Base-by-base conservation (phyloP, 2,113 vertebrate species). In the Junco hyemalis region DNA sequence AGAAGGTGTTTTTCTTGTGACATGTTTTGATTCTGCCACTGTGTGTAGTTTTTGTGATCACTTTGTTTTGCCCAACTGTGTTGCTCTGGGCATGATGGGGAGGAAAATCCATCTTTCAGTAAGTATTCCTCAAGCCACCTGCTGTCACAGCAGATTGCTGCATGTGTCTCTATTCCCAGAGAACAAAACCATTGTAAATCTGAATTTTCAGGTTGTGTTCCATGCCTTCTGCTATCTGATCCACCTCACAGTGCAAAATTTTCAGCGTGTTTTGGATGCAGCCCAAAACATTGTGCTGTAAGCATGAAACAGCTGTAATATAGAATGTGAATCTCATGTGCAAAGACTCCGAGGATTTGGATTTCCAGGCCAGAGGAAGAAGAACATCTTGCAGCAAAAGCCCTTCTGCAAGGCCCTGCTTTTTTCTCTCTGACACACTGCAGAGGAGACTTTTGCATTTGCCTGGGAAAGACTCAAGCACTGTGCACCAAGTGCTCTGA, bases 101-200 rank as follows among this genome's bases (percentile, higher is more conserved):
- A 92, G 72, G 76, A 95, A 94, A 94, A 96, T 94, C 80, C 72
- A 73, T 96, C 88, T 94, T 88, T 71, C 76, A 36, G 56, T 78
- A 96, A 94, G 63, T 91, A 40, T 60, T 94, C 44, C 72, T 93
- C 64, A 83, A 93, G 44, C 87, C 56, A 83, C 90, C 71, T 88
- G 81, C 93, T 89, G 84, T 90, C 90, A 71, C 79, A 90, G 82
- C 93, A 94, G 88, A 88, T 90, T 94, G 79, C 57, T 86, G 63
- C 2, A 1, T 5, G 6, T 35, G 11, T 90, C 54, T 90, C 47
- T 70, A 2, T 70, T 80, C 44, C 71, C 76, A 44, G 73, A 83
- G 74, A 93, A 19, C 36, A 73, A 71, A 95, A 20, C 25, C 21
- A 11, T 24, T 29, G 23, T 28, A 73, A 82, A 31, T 28, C 29